Conservation (phyloP, 2,797 vertebrate genomes). For the Heliangelus exortis region DNA sequence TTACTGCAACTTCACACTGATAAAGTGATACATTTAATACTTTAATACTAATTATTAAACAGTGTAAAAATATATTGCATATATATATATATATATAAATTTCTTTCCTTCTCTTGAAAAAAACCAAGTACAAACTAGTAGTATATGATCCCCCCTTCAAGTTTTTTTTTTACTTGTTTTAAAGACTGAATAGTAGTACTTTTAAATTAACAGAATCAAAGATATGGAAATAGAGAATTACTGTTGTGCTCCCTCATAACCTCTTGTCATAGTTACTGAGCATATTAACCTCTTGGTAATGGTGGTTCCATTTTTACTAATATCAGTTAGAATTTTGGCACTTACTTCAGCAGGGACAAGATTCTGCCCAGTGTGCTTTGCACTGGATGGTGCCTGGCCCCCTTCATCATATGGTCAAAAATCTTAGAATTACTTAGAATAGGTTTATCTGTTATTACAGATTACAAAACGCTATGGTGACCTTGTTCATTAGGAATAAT, state of each 20-base stretch:
- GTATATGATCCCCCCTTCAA: constrained; percentile 75
- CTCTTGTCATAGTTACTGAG: background rate
- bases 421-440: background rate
- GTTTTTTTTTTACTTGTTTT: constrained; percentile 73
- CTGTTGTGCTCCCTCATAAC: background rate
- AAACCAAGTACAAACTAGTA: constrained; percentile 77
- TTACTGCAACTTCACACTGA: constrained; percentile 64
- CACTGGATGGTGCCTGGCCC: constrained; percentile 16
- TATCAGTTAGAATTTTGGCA: constrained; percentile 26
- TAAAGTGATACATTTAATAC: constrained; percentile 52
- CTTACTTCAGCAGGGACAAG: constrained; percentile 10
- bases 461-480: constrained; percentile 26
- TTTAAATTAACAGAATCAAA: constrained; percentile 67
- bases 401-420: constrained; percentile 31
- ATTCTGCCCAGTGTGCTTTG: background rate
- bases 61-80: constrained; percentile 81
- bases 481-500: background rate
- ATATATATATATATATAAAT: constrained; percentile 63
- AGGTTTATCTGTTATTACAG: background rate
- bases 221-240: constrained; percentile 40
- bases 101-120: constrained; percentile 78
- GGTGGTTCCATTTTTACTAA: background rate
- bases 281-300: background rate
- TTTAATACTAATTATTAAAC: constrained; percentile 65
- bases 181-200: constrained; percentile 71